These are phyloP conservation scores for Aricia artaxerxes DNA, from an alignment of 2,888 invertebrate genomes.

Conservation along the genomic window DNA sequence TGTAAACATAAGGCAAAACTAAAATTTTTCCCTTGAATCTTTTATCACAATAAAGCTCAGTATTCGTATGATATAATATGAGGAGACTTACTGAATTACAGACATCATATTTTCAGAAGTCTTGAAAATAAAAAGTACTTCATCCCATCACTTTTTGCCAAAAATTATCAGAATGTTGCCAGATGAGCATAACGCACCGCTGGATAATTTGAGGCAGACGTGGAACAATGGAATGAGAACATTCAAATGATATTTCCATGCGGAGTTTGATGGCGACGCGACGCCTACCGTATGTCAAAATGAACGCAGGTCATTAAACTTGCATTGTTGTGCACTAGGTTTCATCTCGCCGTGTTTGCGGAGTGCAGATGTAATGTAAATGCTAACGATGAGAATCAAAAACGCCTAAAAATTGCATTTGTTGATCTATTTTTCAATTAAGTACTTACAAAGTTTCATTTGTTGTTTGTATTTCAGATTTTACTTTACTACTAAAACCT, in stretches of 20 bases:
- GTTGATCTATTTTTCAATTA: background rate
- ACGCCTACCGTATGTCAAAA: constrained; percentile 30
- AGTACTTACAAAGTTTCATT: too few relatives aligned
- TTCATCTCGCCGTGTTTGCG: background rate
- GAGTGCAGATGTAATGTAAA: background rate
- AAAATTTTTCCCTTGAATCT: background rate
- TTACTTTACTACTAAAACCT: too few relatives aligned
- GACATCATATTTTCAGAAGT: background rate
- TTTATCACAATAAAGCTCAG: background rate
- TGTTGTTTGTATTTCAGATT: too few relatives aligned
- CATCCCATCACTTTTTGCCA: background rate
- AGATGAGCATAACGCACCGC: constrained; percentile 5
- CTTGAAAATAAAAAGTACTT: background rate
- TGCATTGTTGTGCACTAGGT: background rate
- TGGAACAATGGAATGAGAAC: constrained; percentile 19
- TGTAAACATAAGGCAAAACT: background rate
- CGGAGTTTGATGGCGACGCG: constrained; percentile 3
- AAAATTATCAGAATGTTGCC: background rate
- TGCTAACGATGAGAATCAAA: background rate
- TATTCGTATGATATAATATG: background rate
- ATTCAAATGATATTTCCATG: constrained; percentile 25
- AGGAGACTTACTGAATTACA: background rate
- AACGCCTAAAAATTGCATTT: background rate
- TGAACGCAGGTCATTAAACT: constrained; percentile 25
- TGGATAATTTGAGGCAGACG: constrained; percentile 17